phyloP scores from a whole-genome alignment of 2,113 vertebrate species.

The Malaclemys terrapin region DNA sequence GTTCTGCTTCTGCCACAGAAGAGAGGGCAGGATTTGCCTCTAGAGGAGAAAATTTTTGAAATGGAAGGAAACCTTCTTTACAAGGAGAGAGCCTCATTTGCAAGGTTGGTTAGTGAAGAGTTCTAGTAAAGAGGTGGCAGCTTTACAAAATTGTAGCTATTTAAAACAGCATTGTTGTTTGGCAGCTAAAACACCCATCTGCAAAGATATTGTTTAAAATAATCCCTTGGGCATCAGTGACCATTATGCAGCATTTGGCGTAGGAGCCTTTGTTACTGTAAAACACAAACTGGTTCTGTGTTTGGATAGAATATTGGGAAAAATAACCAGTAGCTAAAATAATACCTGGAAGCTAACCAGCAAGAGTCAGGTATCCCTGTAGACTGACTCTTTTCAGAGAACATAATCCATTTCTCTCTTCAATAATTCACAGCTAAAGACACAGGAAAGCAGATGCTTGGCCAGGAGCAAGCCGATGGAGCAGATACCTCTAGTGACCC shows the following conservation, averaged over 20 bases:
- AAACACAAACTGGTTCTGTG: not conserved
- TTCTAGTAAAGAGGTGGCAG: not conserved
- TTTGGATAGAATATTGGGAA: not conserved
- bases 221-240: not conserved
- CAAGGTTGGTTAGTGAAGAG: not conserved
- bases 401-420: not conserved
- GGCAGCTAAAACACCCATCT: not conserved
- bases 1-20: conserved; percentile 34
- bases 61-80: not conserved
- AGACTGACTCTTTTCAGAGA: not conserved
- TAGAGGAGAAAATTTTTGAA: not conserved
- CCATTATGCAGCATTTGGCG: not conserved
- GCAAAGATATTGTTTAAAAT: not conserved
- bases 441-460: conserved; percentile 4
- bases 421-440: conserved; percentile 16
- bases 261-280: not conserved
- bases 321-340: not conserved
- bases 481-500: conserved; percentile 19
- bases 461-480: conserved; percentile 36
- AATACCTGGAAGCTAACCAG: not conserved
- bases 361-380: not conserved
- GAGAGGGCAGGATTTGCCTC: conserved; percentile 38
- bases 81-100: not conserved
- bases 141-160: not conserved
- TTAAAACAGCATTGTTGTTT: not conserved